phyloP scores from a whole-genome alignment of 1,140 invertebrate species.

The Polypedilum vanderplanki region DNA sequence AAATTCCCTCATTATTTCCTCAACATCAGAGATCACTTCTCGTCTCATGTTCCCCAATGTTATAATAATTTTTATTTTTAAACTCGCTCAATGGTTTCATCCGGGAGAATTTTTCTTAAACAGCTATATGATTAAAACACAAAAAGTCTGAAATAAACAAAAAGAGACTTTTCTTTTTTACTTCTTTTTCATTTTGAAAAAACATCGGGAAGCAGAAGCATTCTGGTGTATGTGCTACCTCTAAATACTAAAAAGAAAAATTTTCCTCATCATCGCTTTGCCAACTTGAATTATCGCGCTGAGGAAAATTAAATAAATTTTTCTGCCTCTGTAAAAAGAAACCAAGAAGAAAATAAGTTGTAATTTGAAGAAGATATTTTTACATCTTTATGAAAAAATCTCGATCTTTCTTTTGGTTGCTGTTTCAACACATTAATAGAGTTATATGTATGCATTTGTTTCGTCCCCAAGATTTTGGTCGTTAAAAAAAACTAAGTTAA shows the following conservation, averaged over 20 bases:
- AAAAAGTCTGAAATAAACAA: constrained; percentile 8
- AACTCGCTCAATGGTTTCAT: neutral
- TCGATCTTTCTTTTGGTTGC: too few species aligned
- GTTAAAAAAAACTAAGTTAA: too few species aligned
- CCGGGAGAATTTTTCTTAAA: neutral
- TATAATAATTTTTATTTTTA: constrained; percentile 14
- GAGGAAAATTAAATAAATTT: too few species aligned
- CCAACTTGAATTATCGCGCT: neutral
- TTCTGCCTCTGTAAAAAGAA: too few species aligned
- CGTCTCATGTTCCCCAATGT: neutral
- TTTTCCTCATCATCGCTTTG: neutral
- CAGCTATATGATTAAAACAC: neutral
- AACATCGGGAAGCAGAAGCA: neutral
- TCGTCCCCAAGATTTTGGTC: too few species aligned
- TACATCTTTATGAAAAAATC: too few species aligned
- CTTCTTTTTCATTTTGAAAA: neutral
- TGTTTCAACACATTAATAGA: too few species aligned
- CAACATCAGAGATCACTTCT: too few species aligned
- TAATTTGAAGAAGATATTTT: neutral
- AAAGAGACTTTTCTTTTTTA: neutral
- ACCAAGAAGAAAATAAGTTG: neutral
- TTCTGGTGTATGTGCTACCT: neutral
- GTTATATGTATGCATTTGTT: too few species aligned
- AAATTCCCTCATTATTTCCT: too few species aligned
- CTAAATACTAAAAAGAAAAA: neutral